Percentiles rank a stretch among this genome's conserved stretches.
Conservation (phyloP, 2,888 invertebrate genomes). For the Listrodromus nycthemerus region DNA sequence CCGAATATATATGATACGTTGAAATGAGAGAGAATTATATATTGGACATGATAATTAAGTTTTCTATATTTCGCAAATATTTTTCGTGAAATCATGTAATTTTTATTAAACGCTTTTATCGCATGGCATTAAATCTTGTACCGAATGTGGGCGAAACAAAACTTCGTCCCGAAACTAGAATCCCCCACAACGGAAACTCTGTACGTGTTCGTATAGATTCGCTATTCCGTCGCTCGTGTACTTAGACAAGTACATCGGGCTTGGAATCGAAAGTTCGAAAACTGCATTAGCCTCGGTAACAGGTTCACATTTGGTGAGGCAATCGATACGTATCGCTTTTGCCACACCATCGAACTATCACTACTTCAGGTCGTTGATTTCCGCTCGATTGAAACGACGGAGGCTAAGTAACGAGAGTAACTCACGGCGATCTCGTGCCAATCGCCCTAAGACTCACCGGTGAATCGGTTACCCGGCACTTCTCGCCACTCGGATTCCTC, state of each 20-base stretch:
- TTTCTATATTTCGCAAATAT: not conserved
- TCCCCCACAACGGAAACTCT: not conserved
- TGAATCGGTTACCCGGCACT: conserved; percentile 7
- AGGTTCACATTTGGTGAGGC: conserved; percentile 23
- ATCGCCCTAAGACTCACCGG: conserved; percentile 24
- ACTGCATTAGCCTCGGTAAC: conserved; percentile 61
- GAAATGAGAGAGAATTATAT: too few relatives aligned
- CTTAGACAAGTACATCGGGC: not conserved
- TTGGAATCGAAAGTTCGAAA: conserved; percentile 53
- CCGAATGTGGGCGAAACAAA: not conserved
- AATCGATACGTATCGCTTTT: conserved; percentile 39
- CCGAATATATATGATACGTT: too few relatives aligned
- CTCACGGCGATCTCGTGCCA: conserved; percentile 53
- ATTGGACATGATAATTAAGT: too few relatives aligned
- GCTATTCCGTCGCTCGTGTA: conserved; percentile 10
- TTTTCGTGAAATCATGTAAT: not conserved
- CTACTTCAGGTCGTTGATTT: conserved; percentile 59
- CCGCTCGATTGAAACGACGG: conserved; percentile 53
- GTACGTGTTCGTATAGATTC: not conserved
- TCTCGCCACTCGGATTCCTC: conserved; percentile 28
- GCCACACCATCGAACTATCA: conserved; percentile 52
- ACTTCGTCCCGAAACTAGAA: not conserved
- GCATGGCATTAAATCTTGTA: not conserved
- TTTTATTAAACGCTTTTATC: not conserved
- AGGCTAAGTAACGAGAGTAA: conserved; percentile 57